phyloP scores from a whole-genome alignment of 2,113 vertebrate genomes.

The Steatornis caripensis region DNA sequence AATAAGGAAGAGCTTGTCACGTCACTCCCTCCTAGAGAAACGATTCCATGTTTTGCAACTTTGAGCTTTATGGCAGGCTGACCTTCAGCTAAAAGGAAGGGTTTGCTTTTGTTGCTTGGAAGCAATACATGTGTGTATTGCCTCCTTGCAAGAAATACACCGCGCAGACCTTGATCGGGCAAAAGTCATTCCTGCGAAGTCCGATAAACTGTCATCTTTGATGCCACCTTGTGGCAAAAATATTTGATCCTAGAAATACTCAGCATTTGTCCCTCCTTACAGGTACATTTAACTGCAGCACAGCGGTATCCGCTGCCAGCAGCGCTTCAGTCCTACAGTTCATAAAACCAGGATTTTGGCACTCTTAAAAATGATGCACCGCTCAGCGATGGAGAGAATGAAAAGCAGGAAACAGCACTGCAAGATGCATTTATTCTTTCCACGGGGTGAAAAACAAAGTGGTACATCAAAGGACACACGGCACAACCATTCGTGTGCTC shows the following conservation, averaged over 20 bases:
- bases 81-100: neutral
- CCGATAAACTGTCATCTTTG: neutral
- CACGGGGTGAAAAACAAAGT: neutral
- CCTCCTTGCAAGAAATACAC: neutral
- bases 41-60: neutral
- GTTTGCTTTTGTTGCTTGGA: neutral
- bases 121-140: neutral
- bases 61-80: neutral
- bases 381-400: rapidly evolving
- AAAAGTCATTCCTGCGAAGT: neutral
- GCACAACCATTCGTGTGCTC: rapidly evolving
- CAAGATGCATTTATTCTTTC: neutral
- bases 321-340: neutral
- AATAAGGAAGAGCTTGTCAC: neutral
- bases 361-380: rapidly evolving
- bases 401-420: neutral
- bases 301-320: neutral
- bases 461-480: rapidly evolving
- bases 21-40: neutral
- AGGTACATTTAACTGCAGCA: neutral
- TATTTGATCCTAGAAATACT: neutral
- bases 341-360: neutral
- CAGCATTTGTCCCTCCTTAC: neutral
- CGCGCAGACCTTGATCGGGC: rapidly evolving
- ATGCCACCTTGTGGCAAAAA: slow-evolving; percentile 28